Evolutionary conservation across 2,113 vertebrate species (phyloP), one percentile per base, ranked within the genome.

Genomic region (Leptobrachium leishanense): DNA sequence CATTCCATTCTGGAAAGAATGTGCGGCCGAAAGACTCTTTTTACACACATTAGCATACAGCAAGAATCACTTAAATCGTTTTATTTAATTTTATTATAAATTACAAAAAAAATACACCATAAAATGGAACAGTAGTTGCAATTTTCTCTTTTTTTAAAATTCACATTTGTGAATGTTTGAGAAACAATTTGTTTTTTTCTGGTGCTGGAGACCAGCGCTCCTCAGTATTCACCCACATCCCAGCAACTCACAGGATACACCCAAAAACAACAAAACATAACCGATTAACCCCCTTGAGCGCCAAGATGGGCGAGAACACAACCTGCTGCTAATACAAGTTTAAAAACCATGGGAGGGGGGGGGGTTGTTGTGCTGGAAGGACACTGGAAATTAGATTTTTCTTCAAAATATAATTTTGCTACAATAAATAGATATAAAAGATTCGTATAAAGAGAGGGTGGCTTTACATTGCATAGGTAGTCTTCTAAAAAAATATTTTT

Each of bases 361-460:
- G 20, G 20, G 20, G 20, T 31, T 31, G 50, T 59, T 59, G 55
- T 12, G 3, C 55, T 59, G 10, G 55, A 31, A 2, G 11, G 10
- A 57, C 41, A 66, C 12, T 66, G 62, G 70, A 79, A 68, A 62
- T 31, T 31, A 5, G 43, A 81, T 41, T 31, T 11, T 53, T 43
- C 20, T 43, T 68, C 6, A 68, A 50, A 44, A 73, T 72, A 73
- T 68, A 81, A 42, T 68, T 46, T 15, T 74, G 12, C 6, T 68
- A 68, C 78, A 81, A 81, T 81, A 81, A 81, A 81, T 81, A 81
- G 64, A 44, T 81, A 81, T 74, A 81, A 81, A 81, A 81, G 71
- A 12, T 68, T 68, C 20, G 67, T 68, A 74, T 66, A 81, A 81
- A 81, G 71, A 81, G 40, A 71, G 54, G 78, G 72, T 2, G 53